Percentiles rank a stretch among this genome's conserved stretches.
These are phyloP conservation scores for Mesorhabditis sp. DNA, from an alignment of 2,888 invertebrate genomes.

Conservation along the genomic window DNA sequence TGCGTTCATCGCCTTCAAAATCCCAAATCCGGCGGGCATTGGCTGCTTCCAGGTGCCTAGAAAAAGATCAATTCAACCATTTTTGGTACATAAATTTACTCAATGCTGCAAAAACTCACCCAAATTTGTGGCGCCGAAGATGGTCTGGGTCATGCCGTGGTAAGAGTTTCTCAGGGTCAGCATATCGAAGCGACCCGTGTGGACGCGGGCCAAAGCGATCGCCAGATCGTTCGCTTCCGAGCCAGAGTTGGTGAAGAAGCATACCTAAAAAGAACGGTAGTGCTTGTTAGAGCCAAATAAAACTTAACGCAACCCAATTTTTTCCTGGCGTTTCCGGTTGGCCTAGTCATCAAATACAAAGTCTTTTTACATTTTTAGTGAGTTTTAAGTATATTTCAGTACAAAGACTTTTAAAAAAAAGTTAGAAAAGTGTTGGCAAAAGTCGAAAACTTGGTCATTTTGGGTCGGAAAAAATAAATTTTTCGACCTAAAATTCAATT, in stretches of 20 bases:
- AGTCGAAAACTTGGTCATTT: too few relatives aligned
- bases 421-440: too few relatives aligned
- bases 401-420: too few relatives aligned
- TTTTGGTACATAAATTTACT: neutral
- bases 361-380: neutral
- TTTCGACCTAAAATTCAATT: too few relatives aligned
- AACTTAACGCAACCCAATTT: too few relatives aligned
- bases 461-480: too few relatives aligned
- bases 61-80: constrained; percentile 1
- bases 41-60: constrained; percentile 70
- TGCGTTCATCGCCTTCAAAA: constrained; percentile 76
- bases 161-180: constrained; percentile 80
- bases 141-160: constrained; percentile 82
- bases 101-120: constrained; percentile 57
- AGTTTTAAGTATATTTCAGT: neutral
- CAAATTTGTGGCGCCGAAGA: constrained; percentile 78
- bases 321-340: too few relatives aligned
- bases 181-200: constrained; percentile 76
- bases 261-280: constrained; percentile 67
- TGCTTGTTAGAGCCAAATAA: too few relatives aligned
- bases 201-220: constrained; percentile 76
- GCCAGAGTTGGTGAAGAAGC: constrained; percentile 91
- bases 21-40: constrained; percentile 49
- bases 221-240: constrained; percentile 96
- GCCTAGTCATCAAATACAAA: neutral